Percentiles rank a stretch among this genome's conserved stretches.
These are phyloP conservation scores for Drosophila insularis DNA, from an alignment of 1,140 invertebrate species.

Conservation along the genomic window DNA sequence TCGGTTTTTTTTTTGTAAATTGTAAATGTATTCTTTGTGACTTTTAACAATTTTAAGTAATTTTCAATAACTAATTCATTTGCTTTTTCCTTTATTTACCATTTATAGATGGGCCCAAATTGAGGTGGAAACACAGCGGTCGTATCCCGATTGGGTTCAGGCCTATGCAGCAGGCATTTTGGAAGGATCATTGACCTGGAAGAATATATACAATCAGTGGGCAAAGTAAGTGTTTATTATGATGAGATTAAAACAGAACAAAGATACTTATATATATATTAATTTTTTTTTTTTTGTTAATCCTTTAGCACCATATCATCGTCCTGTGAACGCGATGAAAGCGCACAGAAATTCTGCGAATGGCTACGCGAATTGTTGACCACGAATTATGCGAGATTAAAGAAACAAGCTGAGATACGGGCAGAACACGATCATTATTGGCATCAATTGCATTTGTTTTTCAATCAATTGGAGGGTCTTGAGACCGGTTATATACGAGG, in stretches of 20 bases:
- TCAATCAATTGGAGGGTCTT: constrained; percentile 88
- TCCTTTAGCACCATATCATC: constrained; percentile 85
- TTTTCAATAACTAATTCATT: neutral
- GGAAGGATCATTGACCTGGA: constrained; percentile 92
- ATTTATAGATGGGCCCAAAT: constrained; percentile 88
- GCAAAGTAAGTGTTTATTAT: constrained; percentile 79
- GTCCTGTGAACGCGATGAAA: constrained; percentile 87
- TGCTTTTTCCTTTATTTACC: neutral
- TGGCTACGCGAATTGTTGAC: constrained; percentile 72
- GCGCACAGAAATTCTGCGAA: constrained; percentile 74
- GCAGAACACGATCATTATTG: constrained; percentile 85
- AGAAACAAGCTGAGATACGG: constrained; percentile 87
- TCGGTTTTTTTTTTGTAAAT: too few species aligned
- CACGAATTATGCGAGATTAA: constrained; percentile 87
- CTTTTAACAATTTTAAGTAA: neutral
- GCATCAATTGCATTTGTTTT: constrained; percentile 87
- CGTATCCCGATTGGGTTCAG: constrained; percentile 90
- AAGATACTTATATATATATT: neutral
- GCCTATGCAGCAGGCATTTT: constrained; percentile 94
- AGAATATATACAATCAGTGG: constrained; percentile 91
- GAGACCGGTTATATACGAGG: constrained; percentile 87
- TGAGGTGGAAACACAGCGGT: constrained; percentile 89
- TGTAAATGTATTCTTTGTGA: too few species aligned
- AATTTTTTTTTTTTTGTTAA: neutral
- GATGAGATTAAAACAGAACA: neutral